Evolutionary conservation across 2,797 vertebrate genomes (phyloP).

Genomic region (Saguinus oedipus): DNA sequence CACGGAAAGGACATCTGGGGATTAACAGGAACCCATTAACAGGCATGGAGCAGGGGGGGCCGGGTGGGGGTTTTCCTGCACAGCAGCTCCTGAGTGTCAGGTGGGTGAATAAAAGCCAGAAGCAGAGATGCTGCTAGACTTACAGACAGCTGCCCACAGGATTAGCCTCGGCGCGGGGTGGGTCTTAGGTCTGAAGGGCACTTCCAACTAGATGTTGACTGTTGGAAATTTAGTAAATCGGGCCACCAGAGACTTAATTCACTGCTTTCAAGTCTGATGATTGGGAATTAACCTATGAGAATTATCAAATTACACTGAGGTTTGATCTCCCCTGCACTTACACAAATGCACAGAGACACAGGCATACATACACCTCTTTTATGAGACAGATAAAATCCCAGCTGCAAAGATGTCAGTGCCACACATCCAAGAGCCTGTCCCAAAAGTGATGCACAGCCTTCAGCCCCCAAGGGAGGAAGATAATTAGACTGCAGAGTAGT

Average conservation of each 20-base stretch:
- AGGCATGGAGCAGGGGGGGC: not conserved
- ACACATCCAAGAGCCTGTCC: not conserved
- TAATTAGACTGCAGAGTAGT: not conserved
- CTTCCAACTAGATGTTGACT: too few relatives aligned
- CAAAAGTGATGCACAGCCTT: rapidly evolving
- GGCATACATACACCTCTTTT: not conserved
- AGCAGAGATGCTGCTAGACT: not conserved
- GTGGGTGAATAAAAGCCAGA: not conserved
- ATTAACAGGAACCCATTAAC: too few relatives aligned
- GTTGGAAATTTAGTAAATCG: not conserved
- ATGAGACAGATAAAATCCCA: not conserved
- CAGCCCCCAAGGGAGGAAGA: rapidly evolving
- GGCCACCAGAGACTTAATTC: not conserved
- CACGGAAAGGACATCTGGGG: not conserved
- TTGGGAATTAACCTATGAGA: not conserved
- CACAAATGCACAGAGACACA: not conserved
- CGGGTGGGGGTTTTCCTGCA: not conserved
- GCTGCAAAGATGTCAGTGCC: not conserved
- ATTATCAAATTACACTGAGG: not conserved
- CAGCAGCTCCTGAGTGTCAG: not conserved
- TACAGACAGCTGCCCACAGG: not conserved
- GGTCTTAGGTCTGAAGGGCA: too few relatives aligned
- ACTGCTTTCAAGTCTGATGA: not conserved
- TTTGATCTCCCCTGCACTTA: not conserved
- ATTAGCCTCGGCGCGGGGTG: rapidly evolving